Evolutionary conservation across 2,888 invertebrate genomes (phyloP), one percentile per base, ranked within the genome.

Genomic region (Cepaea hortensis): DNA sequence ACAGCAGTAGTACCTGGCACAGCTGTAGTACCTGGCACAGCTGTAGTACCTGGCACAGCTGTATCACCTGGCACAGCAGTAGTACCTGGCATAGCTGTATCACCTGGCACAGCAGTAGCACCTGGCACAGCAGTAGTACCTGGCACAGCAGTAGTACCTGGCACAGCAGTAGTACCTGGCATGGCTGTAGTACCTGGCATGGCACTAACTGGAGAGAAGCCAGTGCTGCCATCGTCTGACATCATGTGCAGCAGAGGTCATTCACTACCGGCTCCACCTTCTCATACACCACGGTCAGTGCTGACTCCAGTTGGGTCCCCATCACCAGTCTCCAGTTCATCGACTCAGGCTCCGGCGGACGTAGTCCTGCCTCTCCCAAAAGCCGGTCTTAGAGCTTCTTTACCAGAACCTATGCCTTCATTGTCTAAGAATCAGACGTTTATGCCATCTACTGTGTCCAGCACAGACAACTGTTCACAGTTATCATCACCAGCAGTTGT

Each of bases 241-340:
- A 65, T 84, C 81, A 73, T 87, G 50, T 84, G 75, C 75, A 70
- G 81, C 11, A 75, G 87, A 13, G 87, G 87, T 15, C 84, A 75
- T 55, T 65, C 84, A 55, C 62, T 87, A n/a, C 87, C 84, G 35
- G 50, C 73, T 55, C 79, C n/a, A n/a, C 83, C 77, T 35, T 81
- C 50, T 13, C 84, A 87, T 62, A 13, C 84, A 35, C 84, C 80
- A 13, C 84, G 87, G 87, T 70, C 84, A 35, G 23, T 87, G 55
- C 9, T 84, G n/a, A 18, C 84, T 18, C 79, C 79, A 79, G 62
- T 35, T 15, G 79, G 61, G 18, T 62, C 84, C 35, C 81, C 86
- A 15, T 20, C 62, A 55, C 50, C 86, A 18, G 15, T 83, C 9
- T 65, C 84, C 23, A n/a, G 80, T n/a, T 87, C 79, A n/a, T 70